Conservation (phyloP, 2,797 vertebrate species). For the Coregonus ussuriensis region DNA sequence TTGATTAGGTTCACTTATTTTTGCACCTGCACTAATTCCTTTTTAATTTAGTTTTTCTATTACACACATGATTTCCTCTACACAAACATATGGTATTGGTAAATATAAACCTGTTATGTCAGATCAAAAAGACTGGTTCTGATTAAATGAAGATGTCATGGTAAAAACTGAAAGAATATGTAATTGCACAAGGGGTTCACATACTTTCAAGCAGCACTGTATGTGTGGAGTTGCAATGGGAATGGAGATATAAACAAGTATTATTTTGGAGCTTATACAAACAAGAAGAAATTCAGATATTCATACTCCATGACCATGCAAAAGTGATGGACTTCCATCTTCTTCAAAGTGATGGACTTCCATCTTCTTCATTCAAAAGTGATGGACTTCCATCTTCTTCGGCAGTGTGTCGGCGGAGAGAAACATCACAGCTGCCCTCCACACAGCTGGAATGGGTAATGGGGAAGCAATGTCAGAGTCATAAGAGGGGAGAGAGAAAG, state of each 20-base stretch:
- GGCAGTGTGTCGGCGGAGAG: slow-evolving; percentile 61
- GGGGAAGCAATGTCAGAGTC: slow-evolving; percentile 44
- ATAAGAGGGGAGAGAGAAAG: slow-evolving; percentile 19
- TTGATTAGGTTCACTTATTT: too few relatives aligned
- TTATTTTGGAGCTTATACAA: not conserved
- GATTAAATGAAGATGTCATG: too few relatives aligned
- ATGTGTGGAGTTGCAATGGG: slow-evolving; percentile 16
- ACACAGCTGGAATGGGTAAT: slow-evolving; percentile 67
- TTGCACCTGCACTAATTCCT: too few relatives aligned
- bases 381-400: slow-evolving; percentile 69
- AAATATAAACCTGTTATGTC: too few relatives aligned
- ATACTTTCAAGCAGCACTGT: too few relatives aligned
- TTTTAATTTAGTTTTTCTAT: too few relatives aligned
- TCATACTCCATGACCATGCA: not conserved
- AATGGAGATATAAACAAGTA: not conserved
- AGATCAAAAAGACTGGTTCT: too few relatives aligned
- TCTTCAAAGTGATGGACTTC: slow-evolving; percentile 62
- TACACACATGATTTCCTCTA: too few relatives aligned
- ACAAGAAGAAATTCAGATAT: not conserved
- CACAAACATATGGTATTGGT: too few relatives aligned
- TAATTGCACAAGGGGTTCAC: too few relatives aligned
- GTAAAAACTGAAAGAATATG: too few relatives aligned
- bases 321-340: slow-evolving; percentile 66
- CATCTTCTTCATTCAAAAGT: slow-evolving; percentile 68
- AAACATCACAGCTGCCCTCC: slow-evolving; percentile 59